These are phyloP conservation scores for Cirrhinus mrigala DNA, from an alignment of 2,797 vertebrate genomes.

Conservation along the genomic window DNA sequence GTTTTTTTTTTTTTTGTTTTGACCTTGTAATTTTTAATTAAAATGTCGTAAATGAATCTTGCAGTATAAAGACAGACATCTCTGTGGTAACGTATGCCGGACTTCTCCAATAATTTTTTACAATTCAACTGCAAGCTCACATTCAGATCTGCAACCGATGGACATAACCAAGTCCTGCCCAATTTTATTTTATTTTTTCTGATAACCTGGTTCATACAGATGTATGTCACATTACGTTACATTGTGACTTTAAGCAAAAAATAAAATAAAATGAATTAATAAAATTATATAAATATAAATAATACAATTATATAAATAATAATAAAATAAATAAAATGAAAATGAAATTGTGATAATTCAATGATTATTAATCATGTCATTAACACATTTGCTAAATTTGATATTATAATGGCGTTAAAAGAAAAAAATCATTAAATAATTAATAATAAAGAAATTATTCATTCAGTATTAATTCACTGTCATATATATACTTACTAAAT, in stretches of 20 bases:
- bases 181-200: background rate
- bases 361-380: background rate
- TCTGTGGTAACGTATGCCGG: too few relatives aligned
- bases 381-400: background rate
- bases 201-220: background rate
- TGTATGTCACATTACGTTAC: background rate
- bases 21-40: background rate
- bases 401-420: background rate
- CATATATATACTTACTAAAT: background rate
- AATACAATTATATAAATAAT: background rate
- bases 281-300: background rate
- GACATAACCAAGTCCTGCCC: background rate
- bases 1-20: too few relatives aligned
- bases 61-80: background rate
- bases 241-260: background rate
- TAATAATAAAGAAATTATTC: background rate
- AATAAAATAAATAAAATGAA: background rate
- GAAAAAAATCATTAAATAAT: background rate
- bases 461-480: background rate
- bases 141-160: background rate
- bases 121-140: background rate
- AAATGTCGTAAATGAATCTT: background rate
- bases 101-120: too few relatives aligned
- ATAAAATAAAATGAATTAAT: background rate
- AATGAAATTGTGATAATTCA: background rate